Evolutionary conservation across 2,888 invertebrate species (phyloP), one percentile per base, ranked within the genome.

Genomic region (Clanis bilineata): DNA sequence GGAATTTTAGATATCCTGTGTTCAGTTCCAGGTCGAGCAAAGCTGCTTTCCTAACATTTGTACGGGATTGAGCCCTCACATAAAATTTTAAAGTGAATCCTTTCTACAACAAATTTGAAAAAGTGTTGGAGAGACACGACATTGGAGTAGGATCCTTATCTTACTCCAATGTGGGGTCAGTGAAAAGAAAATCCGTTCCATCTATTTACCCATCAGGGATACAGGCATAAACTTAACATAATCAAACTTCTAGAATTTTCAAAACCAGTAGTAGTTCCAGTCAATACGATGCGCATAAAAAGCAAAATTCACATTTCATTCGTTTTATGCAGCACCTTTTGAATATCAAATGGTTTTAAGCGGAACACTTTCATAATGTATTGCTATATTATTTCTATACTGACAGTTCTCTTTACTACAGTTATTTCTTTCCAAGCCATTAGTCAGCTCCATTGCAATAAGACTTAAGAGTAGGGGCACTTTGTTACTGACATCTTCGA

Each of bases 281-380:
- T 39, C 18, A 21, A 39, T 51, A 21, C 41, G 55, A 25, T 47
- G 32, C 32, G 39, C 59, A 55, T 58, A 63, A 58, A 62, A 61
- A 64, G 63, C 47, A 10, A 63, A 65, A 66, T 61, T 63, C 66
- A 63, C 63, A 66, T 65, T 65, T 66, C 65, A 63, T 62, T 57
- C 60, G 60, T 18, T 62, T 58, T 54, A 39, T 59, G 57, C 60
- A 21, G 60, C 63, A 55, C 62, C 61, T 60, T 58, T 44, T 63
- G 65, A 59, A 63, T 66, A 61, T 58, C 57, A 61, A 65, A 65
- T 62, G 23, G 55, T 56, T 62, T 68, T 57, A 51, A 44, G 45
- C 44, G 12, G 57, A 45, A 44, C 36, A 45, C n/a, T 38, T 36
- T 38, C 38, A 58, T 38, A 58, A 58, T 58, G 15, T 38, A 58